Evolutionary conservation across 1,140 invertebrate species (phyloP).

Genomic region (Sminthurides bifidus): DNA sequence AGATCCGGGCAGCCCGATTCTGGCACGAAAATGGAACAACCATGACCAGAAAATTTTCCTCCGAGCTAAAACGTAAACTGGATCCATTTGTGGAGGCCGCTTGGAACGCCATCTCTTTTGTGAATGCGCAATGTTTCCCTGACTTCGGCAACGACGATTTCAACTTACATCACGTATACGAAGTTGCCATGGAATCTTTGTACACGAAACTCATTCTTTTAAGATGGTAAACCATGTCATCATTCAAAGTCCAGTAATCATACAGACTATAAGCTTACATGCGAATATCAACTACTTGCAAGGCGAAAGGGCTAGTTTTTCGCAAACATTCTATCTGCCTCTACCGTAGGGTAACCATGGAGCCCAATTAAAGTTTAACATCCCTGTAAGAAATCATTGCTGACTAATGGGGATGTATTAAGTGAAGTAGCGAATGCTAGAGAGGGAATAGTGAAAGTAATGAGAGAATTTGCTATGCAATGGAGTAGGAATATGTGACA

Average conservation of each 20-base stretch:
- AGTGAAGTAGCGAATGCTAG: too few species aligned
- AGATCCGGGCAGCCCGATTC: not conserved
- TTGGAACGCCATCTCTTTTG: not conserved
- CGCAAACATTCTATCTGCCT: too few species aligned
- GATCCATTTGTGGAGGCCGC: constrained; percentile 1
- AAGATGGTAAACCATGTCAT: not conserved
- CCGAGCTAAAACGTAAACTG: not conserved
- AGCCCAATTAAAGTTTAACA: too few species aligned
- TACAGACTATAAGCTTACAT: not conserved
- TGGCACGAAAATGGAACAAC: not conserved
- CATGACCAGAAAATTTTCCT: not conserved
- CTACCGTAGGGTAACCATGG: too few species aligned
- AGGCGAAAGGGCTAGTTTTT: too few species aligned
- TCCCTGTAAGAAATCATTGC: too few species aligned
- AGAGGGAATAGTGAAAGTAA: too few species aligned
- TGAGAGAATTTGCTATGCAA: too few species aligned
- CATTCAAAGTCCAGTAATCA: not conserved
- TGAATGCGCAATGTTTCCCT: not conserved
- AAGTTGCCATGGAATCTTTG: constrained; percentile 1
- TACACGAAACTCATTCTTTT: not conserved
- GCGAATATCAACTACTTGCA: too few species aligned
- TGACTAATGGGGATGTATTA: too few species aligned
- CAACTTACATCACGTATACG: not conserved
- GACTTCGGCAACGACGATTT: not conserved
- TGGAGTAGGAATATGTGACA: not conserved